A percentile compares a stretch with the other conserved stretches of the same genome.
These are phyloP conservation scores for Athene cunicularia DNA, from an alignment of 2,113 vertebrate species.

Conservation along the genomic window DNA sequence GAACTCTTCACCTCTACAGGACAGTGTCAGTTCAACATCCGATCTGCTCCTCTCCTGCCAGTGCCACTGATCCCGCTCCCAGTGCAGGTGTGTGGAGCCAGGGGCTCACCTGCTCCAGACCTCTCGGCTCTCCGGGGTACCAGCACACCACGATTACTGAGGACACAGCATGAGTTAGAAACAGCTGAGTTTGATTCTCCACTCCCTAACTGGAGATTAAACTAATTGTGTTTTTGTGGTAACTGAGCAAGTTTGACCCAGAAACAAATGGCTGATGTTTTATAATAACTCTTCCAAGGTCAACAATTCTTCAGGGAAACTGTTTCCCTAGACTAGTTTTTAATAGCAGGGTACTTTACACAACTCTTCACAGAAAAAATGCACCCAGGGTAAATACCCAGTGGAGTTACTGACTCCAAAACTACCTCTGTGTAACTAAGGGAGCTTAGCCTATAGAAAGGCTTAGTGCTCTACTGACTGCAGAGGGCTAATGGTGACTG, in stretches of 20 bases:
- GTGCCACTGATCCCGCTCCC: neutral
- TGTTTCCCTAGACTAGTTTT: neutral
- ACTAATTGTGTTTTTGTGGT: neutral
- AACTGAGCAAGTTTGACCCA: neutral
- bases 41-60: neutral
- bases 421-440: neutral
- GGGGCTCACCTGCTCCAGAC: neutral
- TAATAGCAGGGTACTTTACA: neutral
- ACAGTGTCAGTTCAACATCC: neutral
- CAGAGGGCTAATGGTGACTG: neutral
- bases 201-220: neutral
- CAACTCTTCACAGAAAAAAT: neutral
- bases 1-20: neutral
- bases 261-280: neutral
- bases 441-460: neutral
- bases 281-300: neutral
- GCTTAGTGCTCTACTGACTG: neutral
- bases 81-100: neutral
- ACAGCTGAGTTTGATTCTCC: neutral
- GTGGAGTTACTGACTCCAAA: neutral
- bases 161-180: neutral
- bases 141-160: rapidly evolving
- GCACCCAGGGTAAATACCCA: neutral
- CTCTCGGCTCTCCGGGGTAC: neutral
- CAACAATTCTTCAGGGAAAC: neutral